Evolutionary conservation across 1,140 invertebrate species (phyloP).

Genomic region (Panagrolaimus sp.): DNA sequence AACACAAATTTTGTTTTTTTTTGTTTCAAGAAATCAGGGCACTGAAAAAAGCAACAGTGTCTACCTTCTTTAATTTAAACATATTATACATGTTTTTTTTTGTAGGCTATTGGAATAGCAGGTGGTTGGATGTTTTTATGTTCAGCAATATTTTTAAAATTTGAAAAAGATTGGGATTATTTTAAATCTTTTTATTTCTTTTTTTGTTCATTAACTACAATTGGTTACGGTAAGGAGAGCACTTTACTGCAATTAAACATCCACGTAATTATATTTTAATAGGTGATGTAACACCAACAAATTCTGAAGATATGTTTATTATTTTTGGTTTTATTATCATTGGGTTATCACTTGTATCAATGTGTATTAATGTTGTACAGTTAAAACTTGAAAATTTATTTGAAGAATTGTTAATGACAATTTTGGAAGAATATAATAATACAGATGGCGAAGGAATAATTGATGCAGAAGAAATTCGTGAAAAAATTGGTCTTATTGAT

Average conservation of each 20-base stretch:
- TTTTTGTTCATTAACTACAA: slow-evolving; percentile 55
- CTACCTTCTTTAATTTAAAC: too few relatives aligned
- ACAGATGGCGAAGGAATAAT: slow-evolving; percentile 28
- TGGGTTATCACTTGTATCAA: slow-evolving; percentile 52
- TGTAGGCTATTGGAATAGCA: slow-evolving; percentile 51
- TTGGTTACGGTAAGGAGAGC: slow-evolving; percentile 55
- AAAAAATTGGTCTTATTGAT: slow-evolving; percentile 38
- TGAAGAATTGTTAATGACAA: slow-evolving; percentile 48
- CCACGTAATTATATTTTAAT: too few relatives aligned
- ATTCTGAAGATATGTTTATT: slow-evolving; percentile 52
- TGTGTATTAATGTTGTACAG: slow-evolving; percentile 58
- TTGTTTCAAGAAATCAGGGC: too few relatives aligned
- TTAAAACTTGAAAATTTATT: slow-evolving; percentile 54
- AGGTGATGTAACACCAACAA: slow-evolving; percentile 58
- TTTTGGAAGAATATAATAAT: slow-evolving; percentile 50
- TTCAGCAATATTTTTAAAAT: slow-evolving; percentile 55
- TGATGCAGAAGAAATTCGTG: slow-evolving; percentile 32
- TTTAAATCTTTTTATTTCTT: slow-evolving; percentile 58
- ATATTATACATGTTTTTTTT: too few relatives aligned
- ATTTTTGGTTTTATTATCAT: slow-evolving; percentile 47
- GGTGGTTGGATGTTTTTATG: slow-evolving; percentile 58
- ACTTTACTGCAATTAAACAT: too few relatives aligned
- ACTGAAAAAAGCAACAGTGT: too few relatives aligned
- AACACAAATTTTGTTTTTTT: too few relatives aligned
- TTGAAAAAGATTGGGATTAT: slow-evolving; percentile 58